A percentile compares a stretch with the other conserved stretches of the same genome.
Conservation (phyloP, 1,140 invertebrate genomes). For the Gryon sp. region DNA sequence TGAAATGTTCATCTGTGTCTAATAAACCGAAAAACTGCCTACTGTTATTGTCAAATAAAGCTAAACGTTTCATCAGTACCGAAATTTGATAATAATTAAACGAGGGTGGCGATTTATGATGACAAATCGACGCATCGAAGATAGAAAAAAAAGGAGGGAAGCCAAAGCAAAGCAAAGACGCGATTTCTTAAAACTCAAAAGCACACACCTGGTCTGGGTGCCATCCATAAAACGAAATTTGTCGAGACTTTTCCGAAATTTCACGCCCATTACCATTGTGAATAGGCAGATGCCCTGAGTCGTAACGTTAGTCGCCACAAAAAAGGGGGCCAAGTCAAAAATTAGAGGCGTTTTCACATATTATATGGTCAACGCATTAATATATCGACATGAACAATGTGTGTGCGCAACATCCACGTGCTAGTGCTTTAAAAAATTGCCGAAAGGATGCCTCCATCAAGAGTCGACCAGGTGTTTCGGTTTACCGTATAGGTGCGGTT, state of each 20-base stretch:
- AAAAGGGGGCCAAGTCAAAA: slow-evolving; percentile 58
- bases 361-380: slow-evolving; percentile 58
- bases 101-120: slow-evolving; percentile 63
- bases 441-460: slow-evolving; percentile 51
- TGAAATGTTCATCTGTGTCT: too few species aligned
- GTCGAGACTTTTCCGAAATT: slow-evolving; percentile 77
- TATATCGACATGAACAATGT: slow-evolving; percentile 48
- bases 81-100: slow-evolving; percentile 64
- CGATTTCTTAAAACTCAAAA: slow-evolving; percentile 26
- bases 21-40: neutral
- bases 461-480: slow-evolving; percentile 48
- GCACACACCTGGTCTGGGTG: slow-evolving; percentile 52
- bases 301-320: slow-evolving; percentile 56
- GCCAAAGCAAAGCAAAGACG: neutral
- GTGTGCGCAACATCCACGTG: slow-evolving; percentile 55
- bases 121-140: slow-evolving; percentile 48
- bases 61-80: slow-evolving; percentile 1
- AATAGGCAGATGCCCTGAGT: slow-evolving; percentile 73
- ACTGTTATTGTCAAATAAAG: slow-evolving; percentile 14
- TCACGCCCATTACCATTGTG: slow-evolving; percentile 79
- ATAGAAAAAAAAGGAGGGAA: slow-evolving; percentile 10
- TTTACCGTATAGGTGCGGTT: slow-evolving; percentile 33
- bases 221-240: slow-evolving; percentile 76
- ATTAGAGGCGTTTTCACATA: slow-evolving; percentile 56
- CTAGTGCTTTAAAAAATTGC: slow-evolving; percentile 37